These are phyloP conservation scores for Sympetrum striolatum DNA, from an alignment of 2,888 invertebrate genomes.

Conservation along the genomic window DNA sequence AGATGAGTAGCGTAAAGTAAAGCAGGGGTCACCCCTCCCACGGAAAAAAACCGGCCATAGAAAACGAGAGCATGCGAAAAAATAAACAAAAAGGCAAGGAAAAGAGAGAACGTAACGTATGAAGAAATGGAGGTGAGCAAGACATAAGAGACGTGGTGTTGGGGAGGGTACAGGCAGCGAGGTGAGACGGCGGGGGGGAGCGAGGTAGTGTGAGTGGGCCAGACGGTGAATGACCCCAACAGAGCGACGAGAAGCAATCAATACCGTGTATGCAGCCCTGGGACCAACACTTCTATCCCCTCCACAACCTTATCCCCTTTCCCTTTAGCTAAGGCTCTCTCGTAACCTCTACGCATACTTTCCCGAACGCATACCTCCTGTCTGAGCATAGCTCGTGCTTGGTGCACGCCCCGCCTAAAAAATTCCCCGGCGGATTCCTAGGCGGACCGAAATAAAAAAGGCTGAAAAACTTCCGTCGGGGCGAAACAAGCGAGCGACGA, in stretches of 20 bases:
- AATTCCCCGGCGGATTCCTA: not conserved
- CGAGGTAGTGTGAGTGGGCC: constrained; percentile 38
- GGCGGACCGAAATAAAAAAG: not conserved
- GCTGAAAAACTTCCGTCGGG: too few species aligned
- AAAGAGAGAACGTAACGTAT: not conserved
- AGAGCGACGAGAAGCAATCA: constrained; percentile 25
- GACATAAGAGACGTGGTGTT: constrained; percentile 18
- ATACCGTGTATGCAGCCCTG: constrained; percentile 42
- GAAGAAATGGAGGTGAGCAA: not conserved
- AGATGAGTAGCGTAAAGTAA: constrained; percentile 25
- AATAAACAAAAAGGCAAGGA: not conserved
- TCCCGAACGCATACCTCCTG: not conserved
- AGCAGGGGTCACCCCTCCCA: not conserved
- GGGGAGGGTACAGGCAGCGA: not conserved
- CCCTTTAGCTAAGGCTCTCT: not conserved
- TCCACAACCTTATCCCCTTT: not conserved
- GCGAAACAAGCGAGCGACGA: not conserved
- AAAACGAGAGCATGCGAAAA: not conserved
- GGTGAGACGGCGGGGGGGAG: not conserved
- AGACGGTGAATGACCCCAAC: constrained; percentile 46
- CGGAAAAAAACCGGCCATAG: not conserved
- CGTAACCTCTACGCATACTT: constrained; percentile 1
- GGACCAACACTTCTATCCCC: constrained; percentile 19
- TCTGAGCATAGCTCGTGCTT: not conserved
- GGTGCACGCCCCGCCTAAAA: not conserved